Conservation (phyloP, 2,888 invertebrate genomes). For the Thymelicus sylvestris region DNA sequence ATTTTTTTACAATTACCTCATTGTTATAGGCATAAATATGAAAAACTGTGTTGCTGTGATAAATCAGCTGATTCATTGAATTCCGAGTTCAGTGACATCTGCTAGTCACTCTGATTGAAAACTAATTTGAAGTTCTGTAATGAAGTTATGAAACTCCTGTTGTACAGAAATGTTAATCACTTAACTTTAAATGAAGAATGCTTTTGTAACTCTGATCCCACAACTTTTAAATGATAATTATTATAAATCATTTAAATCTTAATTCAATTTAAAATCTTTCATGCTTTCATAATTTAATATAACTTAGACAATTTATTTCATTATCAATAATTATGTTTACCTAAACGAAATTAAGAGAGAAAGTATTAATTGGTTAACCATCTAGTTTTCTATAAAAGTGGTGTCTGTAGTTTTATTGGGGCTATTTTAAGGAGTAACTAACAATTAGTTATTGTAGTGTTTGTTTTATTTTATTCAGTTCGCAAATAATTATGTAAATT, state of each 20-base stretch:
- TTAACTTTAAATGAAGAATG: conserved; percentile 19
- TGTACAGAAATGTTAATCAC: conserved; percentile 26
- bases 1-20: too few relatives aligned
- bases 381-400: too few relatives aligned
- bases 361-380: too few relatives aligned
- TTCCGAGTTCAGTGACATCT: conserved; percentile 20
- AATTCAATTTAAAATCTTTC: conserved; percentile 16
- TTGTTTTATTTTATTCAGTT: too few relatives aligned
- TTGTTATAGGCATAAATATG: background rate
- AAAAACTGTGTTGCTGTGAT: background rate
- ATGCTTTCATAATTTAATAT: background rate
- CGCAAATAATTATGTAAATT: too few relatives aligned
- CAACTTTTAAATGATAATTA: background rate
- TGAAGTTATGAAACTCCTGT: conserved; percentile 24
- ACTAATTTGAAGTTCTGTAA: conserved; percentile 28
- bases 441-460: too few relatives aligned
- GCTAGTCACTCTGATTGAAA: conserved; percentile 14
- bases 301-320: background rate
- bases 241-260: conserved; percentile 1
- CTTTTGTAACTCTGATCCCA: conserved; percentile 11
- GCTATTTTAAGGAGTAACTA: too few relatives aligned
- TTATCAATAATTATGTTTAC: background rate
- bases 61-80: conserved; percentile 11
- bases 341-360: background rate
- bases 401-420: too few relatives aligned